These are phyloP conservation scores for Rhynchonycteris naso DNA, from an alignment of 2,797 vertebrate genomes.

Conservation along the genomic window DNA sequence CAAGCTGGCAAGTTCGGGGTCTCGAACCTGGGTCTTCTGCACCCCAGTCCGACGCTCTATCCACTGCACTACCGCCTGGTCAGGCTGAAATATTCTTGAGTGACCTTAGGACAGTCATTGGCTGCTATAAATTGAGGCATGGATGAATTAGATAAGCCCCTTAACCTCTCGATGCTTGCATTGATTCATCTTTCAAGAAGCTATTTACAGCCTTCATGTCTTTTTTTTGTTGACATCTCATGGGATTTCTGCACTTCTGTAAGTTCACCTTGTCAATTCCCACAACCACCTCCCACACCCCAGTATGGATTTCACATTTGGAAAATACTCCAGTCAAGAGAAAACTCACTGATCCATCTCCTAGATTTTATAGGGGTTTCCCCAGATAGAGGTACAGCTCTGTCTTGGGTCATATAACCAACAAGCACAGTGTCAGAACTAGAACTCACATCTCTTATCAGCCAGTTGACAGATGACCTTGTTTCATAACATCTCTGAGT, in stretches of 20 bases:
- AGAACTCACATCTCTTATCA: neutral
- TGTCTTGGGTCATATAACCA: neutral
- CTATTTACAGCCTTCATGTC: neutral
- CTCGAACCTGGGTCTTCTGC: no score
- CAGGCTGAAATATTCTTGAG: neutral
- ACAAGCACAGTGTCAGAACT: neutral
- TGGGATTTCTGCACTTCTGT: neutral
- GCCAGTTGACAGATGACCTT: neutral
- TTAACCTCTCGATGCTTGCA: neutral
- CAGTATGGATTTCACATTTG: neutral
- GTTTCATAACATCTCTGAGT: neutral
- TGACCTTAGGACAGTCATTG: neutral
- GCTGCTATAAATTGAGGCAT: neutral
- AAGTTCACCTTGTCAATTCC: neutral
- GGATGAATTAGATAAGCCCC: neutral
- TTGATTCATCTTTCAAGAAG: neutral
- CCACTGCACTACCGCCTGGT: no score
- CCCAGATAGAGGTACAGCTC: neutral
- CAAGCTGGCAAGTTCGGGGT: no score
- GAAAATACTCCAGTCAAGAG: neutral
- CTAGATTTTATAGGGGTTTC: neutral
- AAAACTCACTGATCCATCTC: neutral
- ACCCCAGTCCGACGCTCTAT: no score
- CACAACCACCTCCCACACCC: no score
- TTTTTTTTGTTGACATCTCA: conserved; percentile 11